Evolutionary conservation across 2,888 invertebrate genomes (phyloP).

Genomic region (Blera fallax): DNA sequence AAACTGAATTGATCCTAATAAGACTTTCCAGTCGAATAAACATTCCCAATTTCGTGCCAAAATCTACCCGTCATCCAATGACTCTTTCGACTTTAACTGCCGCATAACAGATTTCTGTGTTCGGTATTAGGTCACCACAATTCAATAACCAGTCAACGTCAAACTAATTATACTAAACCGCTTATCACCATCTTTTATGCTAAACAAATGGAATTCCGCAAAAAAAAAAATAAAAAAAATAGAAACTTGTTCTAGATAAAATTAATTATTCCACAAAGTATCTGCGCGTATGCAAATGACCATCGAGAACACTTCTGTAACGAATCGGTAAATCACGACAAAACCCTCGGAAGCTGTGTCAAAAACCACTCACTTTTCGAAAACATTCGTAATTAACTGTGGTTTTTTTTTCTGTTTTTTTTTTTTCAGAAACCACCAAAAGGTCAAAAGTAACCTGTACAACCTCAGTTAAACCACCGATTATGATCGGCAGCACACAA

Average conservation of each 20-base stretch:
- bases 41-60: too few species aligned
- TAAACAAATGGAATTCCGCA: neutral
- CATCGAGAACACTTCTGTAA: neutral
- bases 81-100: neutral
- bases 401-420: too few species aligned
- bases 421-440: neutral
- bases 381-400: neutral
- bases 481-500: neutral
- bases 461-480: neutral
- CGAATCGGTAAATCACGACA: neutral
- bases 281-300: neutral
- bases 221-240: neutral
- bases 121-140: neutral
- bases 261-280: neutral
- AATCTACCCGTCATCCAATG: too few species aligned
- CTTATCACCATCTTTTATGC: neutral
- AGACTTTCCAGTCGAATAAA: neutral
- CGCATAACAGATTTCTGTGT: neutral
- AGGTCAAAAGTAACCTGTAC: constrained; percentile 1
- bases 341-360: neutral
- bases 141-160: neutral
- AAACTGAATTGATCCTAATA: neutral
- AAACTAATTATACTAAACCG: neutral
- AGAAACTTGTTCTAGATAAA: constrained; percentile 36
- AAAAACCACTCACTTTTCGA: neutral